Evolutionary conservation across 2,113 vertebrate species (phyloP).

Genomic region (Eidolon helvum): DNA sequence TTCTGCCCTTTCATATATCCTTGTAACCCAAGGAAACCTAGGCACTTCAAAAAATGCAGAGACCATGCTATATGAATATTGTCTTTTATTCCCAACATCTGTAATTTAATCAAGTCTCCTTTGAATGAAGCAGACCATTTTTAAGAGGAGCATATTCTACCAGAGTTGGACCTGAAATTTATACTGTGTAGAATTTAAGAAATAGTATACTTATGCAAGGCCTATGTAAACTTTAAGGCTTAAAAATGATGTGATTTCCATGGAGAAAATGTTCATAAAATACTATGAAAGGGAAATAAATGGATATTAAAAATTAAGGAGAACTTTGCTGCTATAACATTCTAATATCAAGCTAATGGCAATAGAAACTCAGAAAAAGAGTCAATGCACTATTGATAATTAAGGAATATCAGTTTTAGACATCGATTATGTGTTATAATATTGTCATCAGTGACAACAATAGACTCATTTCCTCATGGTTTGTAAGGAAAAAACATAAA

Average conservation of each 20-base stretch:
- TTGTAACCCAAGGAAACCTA: not conserved
- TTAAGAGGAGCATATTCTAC: not conserved
- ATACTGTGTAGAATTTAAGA: not conserved
- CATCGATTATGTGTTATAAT: not conserved
- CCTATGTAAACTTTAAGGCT: not conserved
- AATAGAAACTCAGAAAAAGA: not conserved
- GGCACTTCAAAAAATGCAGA: not conserved
- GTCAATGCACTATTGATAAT: not conserved
- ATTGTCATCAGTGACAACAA: not conserved
- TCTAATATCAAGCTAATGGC: not conserved
- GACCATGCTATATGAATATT: not conserved
- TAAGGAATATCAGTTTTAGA: not conserved
- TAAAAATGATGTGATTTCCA: not conserved
- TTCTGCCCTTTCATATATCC: not conserved
- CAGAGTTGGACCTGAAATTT: not conserved
- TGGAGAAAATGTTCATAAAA: not conserved
- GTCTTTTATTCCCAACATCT: not conserved
- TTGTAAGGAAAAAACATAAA: not conserved
- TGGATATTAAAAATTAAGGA: not conserved
- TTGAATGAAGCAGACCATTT: not conserved
- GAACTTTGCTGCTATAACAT: not conserved
- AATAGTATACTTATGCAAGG: not conserved
- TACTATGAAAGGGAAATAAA: not conserved
- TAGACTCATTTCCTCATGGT: not conserved
- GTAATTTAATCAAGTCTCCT: not conserved